Conservation (phyloP, 2,888 invertebrate species). For the Villa cingulata region DNA sequence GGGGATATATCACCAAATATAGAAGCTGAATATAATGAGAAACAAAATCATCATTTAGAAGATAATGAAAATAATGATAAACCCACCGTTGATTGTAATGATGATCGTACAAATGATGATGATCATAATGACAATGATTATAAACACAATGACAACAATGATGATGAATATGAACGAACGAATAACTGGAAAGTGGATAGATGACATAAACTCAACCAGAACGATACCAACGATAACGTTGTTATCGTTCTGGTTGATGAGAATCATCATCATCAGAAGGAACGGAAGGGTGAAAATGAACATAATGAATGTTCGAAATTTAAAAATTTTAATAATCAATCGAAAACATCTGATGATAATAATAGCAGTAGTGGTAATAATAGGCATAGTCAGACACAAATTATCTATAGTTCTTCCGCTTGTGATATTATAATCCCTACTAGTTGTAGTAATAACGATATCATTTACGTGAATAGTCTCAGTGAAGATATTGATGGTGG, state of each 20-base stretch:
- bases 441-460: slow-evolving; percentile 31
- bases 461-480: slow-evolving; percentile 23
- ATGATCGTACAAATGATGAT: slow-evolving; percentile 18
- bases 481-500: slow-evolving; percentile 13
- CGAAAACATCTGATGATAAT: neutral
- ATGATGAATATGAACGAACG: slow-evolving; percentile 29
- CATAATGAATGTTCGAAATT: neutral
- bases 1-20: slow-evolving; percentile 1
- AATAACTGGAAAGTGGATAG: slow-evolving; percentile 18
- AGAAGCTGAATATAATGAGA: neutral
- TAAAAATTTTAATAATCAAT: neutral
- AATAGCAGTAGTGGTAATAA: neutral
- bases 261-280: slow-evolving; percentile 14
- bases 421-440: slow-evolving; percentile 30
- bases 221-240: slow-evolving; percentile 16
- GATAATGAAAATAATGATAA: neutral
- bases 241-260: slow-evolving; percentile 18
- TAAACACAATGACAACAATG: slow-evolving; percentile 18
- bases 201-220: slow-evolving; percentile 18
- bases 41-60: too few relatives aligned
- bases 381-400: neutral
- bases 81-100: slow-evolving; percentile 15
- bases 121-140: slow-evolving; percentile 20
- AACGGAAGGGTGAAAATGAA: slow-evolving; percentile 13
- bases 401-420: slow-evolving; percentile 4